Conservation (phyloP, 2,888 invertebrate species). For the Drosophila infuscata region DNA sequence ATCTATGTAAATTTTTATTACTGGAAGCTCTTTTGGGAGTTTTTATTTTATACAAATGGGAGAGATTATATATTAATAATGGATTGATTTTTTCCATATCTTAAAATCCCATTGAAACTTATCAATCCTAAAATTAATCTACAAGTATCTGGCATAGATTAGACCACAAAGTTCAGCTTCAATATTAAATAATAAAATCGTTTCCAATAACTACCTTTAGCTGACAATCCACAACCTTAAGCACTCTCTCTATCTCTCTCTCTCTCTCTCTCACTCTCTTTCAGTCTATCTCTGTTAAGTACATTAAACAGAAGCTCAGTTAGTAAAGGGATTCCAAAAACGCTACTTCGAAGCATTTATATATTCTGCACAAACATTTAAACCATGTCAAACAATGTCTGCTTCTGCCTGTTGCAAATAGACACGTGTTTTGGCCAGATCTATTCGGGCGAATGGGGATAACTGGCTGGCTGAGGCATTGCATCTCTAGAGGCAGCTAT, state of each 20-base stretch:
- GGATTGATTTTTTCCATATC: not conserved
- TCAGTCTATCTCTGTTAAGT: not conserved
- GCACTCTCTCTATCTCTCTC: too few relatives aligned
- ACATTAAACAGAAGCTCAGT: not conserved
- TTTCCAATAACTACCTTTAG: not conserved
- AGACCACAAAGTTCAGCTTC: not conserved
- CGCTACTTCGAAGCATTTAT: not conserved
- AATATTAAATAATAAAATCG: not conserved
- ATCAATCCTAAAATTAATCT: not conserved
- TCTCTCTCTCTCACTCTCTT: not conserved
- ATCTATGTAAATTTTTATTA: not conserved
- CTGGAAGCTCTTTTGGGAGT: too few relatives aligned
- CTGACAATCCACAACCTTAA: not conserved
- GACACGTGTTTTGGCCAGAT: conserved; percentile 75
- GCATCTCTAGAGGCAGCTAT: conserved; percentile 70
- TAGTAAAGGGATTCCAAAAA: conserved; percentile 6
- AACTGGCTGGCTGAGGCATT: conserved; percentile 15
- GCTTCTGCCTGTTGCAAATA: conserved; percentile 6
- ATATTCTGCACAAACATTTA: conserved; percentile 1
- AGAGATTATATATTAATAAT: not conserved
- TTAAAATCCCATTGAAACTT: not conserved
- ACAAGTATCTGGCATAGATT: not conserved
- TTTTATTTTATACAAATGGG: not conserved
- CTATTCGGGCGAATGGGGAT: conserved; percentile 16
- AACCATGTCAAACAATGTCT: conserved; percentile 30